Base-by-base conservation (phyloP, 2,888 invertebrate species). In the Neoscelio sp. region DNA sequence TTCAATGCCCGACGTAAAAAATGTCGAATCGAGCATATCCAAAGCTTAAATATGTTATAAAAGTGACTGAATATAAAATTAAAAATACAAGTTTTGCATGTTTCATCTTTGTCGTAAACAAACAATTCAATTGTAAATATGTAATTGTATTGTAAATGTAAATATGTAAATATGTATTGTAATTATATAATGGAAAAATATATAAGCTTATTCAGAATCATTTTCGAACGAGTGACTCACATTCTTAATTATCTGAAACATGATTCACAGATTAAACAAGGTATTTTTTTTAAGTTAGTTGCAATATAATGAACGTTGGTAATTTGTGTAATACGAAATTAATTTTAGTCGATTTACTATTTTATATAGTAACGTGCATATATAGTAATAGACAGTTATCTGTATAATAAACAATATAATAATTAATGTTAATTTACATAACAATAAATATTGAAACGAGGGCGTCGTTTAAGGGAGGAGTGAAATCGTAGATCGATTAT, bases 151-250 rank as follows among this genome's bases (percentile, higher is more conserved):
- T 60, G 15, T 17, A 30, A 50, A 71, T 28, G 23, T 23, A 20
- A n/a, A 50, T 13, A 33, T 20, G 10, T 17, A 6, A 15, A 28
- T 20, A 33, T 44, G 15, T 17, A 30, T 42, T 62, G 40, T 28
- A 58, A 62, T 73, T 64, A 42, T 73, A 62, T 54, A 73, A 73
- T 62, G 71, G 71, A 73, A 62, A 73, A 73, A 54, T 60, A 38
- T 62, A 46, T 13, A 50, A 30, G 26, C 20, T n/a, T 44, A 28
- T n/a, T n/a, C 38, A 13, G n/a, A 54, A 67, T 54, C 35, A 67
- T 35, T 54, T 26, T 38, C n/a, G 28, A 7, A 3, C 18, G 62
- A 52, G 46, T 73, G 71, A 73, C 62, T 73, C 62, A 68, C 46
- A 54, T 38, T 30, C 40, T 10, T n/a, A 28, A 26, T 54, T 64